These are phyloP conservation scores for Periparus ater DNA, from an alignment of 2,797 vertebrate genomes.

Conservation along the genomic window DNA sequence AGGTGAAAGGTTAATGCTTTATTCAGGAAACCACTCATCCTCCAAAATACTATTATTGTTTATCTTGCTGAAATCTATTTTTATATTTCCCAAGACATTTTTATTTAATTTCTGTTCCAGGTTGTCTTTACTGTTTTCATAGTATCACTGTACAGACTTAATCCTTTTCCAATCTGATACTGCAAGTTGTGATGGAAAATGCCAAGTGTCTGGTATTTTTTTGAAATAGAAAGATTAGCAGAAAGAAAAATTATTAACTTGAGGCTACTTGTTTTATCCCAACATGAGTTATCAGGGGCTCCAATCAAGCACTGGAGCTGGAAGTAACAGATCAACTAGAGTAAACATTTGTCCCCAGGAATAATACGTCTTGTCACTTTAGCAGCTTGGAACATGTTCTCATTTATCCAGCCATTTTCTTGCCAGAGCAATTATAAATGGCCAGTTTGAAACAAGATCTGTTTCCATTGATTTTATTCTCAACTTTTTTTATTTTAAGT, in stretches of 20 bases:
- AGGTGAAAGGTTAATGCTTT: slow-evolving; percentile 71
- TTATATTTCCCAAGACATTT: slow-evolving; percentile 70
- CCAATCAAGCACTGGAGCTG: slow-evolving; percentile 34
- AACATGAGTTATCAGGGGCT: slow-evolving; percentile 38
- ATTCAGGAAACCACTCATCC: slow-evolving; percentile 65
- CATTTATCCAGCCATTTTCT: slow-evolving; percentile 49
- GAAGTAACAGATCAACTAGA: slow-evolving; percentile 32
- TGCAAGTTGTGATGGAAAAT: slow-evolving; percentile 62
- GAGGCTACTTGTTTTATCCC: slow-evolving; percentile 44
- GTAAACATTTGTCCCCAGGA: slow-evolving; percentile 41
- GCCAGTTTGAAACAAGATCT: neutral
- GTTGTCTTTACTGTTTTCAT: slow-evolving; percentile 48
- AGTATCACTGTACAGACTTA: slow-evolving; percentile 57
- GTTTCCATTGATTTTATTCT: slow-evolving; percentile 32
- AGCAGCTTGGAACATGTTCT: slow-evolving; percentile 19
- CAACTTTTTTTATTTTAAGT: neutral
- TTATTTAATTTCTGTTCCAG: slow-evolving; percentile 61
- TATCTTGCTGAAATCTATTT: slow-evolving; percentile 70
- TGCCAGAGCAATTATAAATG: slow-evolving; percentile 25
- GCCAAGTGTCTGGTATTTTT: slow-evolving; percentile 47
- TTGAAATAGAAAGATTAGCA: slow-evolving; percentile 46
- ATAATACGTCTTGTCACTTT: slow-evolving; percentile 30
- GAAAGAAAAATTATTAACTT: slow-evolving; percentile 58
- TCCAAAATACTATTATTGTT: slow-evolving; percentile 70
- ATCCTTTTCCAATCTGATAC: slow-evolving; percentile 66